These are phyloP conservation scores for Borostomias antarcticus DNA, from an alignment of 2,797 vertebrate genomes.

Conservation along the genomic window DNA sequence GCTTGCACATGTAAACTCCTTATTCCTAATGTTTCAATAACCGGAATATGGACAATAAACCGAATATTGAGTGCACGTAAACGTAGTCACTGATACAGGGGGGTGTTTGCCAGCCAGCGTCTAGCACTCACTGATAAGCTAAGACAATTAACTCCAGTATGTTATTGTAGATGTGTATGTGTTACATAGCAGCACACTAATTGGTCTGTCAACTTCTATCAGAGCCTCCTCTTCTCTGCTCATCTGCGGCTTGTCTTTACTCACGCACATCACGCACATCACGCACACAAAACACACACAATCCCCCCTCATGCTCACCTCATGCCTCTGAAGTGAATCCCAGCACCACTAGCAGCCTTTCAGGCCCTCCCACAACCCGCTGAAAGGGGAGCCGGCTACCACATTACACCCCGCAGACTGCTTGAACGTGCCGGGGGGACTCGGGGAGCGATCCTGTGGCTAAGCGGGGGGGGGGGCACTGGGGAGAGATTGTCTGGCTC, in stretches of 20 bases:
- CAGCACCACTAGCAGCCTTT: constrained; percentile 30
- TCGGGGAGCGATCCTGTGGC: neutral
- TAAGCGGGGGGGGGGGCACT: neutral
- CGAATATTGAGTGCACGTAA: too few relatives aligned
- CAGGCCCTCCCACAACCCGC: constrained; percentile 19
- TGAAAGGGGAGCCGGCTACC: constrained; percentile 43
- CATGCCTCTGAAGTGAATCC: constrained; percentile 53
- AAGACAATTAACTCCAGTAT: constrained; percentile 38
- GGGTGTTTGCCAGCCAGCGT: neutral
- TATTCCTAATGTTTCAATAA: too few relatives aligned
- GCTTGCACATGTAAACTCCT: too few relatives aligned
- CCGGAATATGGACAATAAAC: too few relatives aligned
- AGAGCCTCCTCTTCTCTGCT: constrained; percentile 43
- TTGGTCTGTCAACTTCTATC: constrained; percentile 61
- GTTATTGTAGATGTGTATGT: constrained; percentile 43
- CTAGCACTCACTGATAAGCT: constrained; percentile 29
- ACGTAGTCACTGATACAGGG: neutral
- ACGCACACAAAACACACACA: constrained; percentile 14
- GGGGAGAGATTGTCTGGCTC: constrained; percentile 25
- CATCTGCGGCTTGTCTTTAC: constrained; percentile 21
- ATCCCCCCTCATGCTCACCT: constrained; percentile 56
- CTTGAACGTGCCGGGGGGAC: neutral
- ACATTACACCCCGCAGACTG: neutral
- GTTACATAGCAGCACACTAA: constrained; percentile 55
- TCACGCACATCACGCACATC: neutral